phyloP scores from a whole-genome alignment of 2,797 vertebrate genomes.

The Tokudaia muenninki region DNA sequence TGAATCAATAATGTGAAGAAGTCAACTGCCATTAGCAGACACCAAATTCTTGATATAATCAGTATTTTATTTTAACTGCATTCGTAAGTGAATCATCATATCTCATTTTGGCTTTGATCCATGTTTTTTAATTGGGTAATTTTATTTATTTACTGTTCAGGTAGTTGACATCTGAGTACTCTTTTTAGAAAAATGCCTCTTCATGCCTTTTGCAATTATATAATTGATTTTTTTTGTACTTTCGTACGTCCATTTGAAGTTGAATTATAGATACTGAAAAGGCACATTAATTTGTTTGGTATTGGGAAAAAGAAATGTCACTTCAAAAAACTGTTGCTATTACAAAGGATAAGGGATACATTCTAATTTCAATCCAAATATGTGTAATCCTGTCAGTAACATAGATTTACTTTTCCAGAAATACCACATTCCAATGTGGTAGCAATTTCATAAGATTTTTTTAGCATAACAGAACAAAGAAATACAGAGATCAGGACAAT shows the following conservation, averaged over 20 bases:
- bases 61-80: conserved; percentile 23
- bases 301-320: background rate
- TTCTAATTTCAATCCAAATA: background rate
- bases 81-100: background rate
- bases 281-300: background rate
- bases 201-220: background rate
- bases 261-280: background rate
- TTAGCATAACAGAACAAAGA: background rate
- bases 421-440: background rate
- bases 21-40: background rate
- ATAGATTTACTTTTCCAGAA: background rate
- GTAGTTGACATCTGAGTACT: background rate
- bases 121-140: background rate
- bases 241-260: background rate
- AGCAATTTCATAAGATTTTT: background rate
- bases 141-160: background rate
- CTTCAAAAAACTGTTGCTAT: background rate
- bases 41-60: background rate
- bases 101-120: background rate
- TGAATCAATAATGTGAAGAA: background rate
- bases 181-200: background rate
- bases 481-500: background rate
- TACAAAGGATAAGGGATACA: background rate
- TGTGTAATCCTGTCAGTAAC: background rate
- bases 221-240: background rate